phyloP scores from a whole-genome alignment of 2,113 vertebrate genomes.

The Suncus etruscus region DNA sequence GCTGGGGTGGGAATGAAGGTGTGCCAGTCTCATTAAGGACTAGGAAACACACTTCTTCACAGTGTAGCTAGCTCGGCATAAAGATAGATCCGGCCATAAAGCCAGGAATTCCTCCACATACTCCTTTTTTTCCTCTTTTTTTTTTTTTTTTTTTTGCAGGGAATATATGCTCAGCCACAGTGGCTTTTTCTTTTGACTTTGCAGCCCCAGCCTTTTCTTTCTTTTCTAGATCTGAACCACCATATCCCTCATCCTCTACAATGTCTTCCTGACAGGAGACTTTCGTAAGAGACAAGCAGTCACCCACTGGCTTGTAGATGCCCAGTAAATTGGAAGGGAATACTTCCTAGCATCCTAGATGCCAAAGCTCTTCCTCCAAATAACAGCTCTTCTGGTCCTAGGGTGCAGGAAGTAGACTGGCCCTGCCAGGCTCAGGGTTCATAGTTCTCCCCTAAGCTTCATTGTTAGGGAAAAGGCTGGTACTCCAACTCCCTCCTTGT shows the following conservation, averaged over 20 bases:
- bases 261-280: not conserved
- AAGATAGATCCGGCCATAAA: not conserved
- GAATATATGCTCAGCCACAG: too few relatives aligned
- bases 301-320: not conserved
- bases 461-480: too few relatives aligned
- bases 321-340: not conserved
- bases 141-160: too few relatives aligned
- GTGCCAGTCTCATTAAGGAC: not conserved
- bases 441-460: too few relatives aligned
- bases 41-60: not conserved
- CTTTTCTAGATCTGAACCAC: not conserved
- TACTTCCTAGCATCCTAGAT: not conserved
- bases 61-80: not conserved
- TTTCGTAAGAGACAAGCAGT: not conserved
- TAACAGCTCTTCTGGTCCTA: not conserved
- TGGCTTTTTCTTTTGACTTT: too few relatives aligned
- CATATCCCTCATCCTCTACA: not conserved
- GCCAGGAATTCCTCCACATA: not conserved
- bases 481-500: not conserved
- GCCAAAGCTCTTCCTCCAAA: not conserved
- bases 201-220: too few relatives aligned
- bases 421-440: too few relatives aligned
- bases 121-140: too few relatives aligned
- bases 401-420: not conserved
- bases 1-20: not conserved